These are phyloP conservation scores for Cataglyphis cursor DNA, from an alignment of 2,888 invertebrate species.

Conservation along the genomic window DNA sequence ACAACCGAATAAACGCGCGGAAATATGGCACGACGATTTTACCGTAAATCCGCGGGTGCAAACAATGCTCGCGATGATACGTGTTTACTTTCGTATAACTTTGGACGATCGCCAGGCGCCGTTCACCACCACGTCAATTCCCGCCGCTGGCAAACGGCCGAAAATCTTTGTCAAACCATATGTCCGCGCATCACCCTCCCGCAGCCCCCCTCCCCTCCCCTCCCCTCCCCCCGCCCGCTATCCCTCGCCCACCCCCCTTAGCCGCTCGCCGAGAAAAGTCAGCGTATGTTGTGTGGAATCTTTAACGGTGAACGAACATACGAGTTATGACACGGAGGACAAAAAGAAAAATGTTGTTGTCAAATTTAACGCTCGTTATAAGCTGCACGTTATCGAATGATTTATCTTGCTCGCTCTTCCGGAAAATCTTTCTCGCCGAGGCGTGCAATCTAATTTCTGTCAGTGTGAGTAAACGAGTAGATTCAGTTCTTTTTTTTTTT, in stretches of 20 bases:
- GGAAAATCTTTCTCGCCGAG: slow-evolving; percentile 40
- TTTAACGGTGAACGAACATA: slow-evolving; percentile 5
- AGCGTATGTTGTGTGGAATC: slow-evolving; percentile 11
- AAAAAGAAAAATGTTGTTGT: slow-evolving; percentile 60
- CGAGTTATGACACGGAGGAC: slow-evolving; percentile 7
- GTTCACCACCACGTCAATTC: slow-evolving; percentile 73
- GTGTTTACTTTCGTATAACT: slow-evolving; percentile 76
- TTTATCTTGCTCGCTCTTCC: slow-evolving; percentile 47
- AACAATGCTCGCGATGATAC: slow-evolving; percentile 69
- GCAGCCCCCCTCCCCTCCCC: slow-evolving; percentile 54
- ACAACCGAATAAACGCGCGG: slow-evolving; percentile 12
- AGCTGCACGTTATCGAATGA: slow-evolving; percentile 35
- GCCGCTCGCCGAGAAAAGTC: slow-evolving; percentile 61
- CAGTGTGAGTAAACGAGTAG: slow-evolving; percentile 14
- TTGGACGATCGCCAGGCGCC: slow-evolving; percentile 67
- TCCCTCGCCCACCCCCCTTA: slow-evolving; percentile 56
- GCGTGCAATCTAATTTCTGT: slow-evolving; percentile 16
- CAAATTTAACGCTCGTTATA: slow-evolving; percentile 62
- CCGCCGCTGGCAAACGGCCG: slow-evolving; percentile 74
- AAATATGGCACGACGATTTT: slow-evolving; percentile 18
- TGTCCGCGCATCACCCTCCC: slow-evolving; percentile 54
- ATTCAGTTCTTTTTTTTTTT: slow-evolving; percentile 4
- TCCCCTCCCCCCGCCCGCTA: no score
- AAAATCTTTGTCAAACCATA: slow-evolving; percentile 74
- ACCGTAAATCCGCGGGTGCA: slow-evolving; percentile 57